Evolutionary conservation across 2,797 vertebrate genomes (phyloP).

Genomic region (Orientallactaga sibirica): DNA sequence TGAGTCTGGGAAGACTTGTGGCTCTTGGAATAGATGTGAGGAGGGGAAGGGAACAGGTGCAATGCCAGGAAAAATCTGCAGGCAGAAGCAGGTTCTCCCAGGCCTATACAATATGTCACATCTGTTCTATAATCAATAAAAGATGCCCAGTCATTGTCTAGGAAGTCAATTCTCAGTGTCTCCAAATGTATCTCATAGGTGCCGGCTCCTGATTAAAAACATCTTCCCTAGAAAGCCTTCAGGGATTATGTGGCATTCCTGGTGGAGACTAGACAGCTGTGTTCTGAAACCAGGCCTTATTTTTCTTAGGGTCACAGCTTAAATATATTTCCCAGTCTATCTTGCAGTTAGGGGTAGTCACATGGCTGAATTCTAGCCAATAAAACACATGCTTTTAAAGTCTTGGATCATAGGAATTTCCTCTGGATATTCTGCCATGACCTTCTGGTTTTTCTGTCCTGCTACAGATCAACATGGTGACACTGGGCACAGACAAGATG

Average conservation of each 20-base stretch:
- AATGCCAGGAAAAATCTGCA: slow-evolving; percentile 41
- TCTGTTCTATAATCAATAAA: slow-evolving; percentile 7
- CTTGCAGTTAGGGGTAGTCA: background rate
- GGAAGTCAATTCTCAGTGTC: slow-evolving; percentile 28
- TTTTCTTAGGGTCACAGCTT: background rate
- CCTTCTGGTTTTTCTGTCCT: background rate
- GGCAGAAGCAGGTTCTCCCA: slow-evolving; percentile 40
- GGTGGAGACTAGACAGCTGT: background rate
- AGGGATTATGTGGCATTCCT: background rate
- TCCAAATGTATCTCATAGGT: background rate
- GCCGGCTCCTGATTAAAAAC: background rate
- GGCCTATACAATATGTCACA: background rate
- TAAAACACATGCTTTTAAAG: background rate
- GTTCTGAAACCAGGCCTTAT: background rate
- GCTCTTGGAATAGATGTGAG: slow-evolving; percentile 61
- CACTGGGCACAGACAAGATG: background rate
- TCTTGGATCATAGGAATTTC: background rate
- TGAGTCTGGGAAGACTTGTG: slow-evolving; percentile 70
- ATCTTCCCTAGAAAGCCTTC: background rate
- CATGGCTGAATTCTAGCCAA: background rate
- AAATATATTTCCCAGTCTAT: background rate
- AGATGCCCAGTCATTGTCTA: background rate
- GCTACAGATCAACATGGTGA: background rate
- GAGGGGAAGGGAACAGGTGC: slow-evolving; percentile 58
- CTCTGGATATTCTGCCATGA: background rate